Evolutionary conservation across 1,140 invertebrate genomes (phyloP).

Genomic region (Hydropsyche tenuis): DNA sequence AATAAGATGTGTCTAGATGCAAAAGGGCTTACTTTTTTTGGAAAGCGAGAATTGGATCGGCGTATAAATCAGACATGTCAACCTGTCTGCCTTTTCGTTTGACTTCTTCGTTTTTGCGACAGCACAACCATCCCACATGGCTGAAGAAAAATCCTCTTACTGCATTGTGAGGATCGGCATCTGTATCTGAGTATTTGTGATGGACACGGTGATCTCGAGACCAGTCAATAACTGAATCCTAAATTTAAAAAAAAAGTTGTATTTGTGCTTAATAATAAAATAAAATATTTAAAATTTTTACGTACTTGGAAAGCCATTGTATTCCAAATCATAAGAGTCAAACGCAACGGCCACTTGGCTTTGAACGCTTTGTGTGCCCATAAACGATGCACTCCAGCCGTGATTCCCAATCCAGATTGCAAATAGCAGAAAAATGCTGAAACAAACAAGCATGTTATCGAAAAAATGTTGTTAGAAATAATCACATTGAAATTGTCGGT

Average conservation of each 20-base stretch:
- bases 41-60: constrained; percentile 77
- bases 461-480: background rate
- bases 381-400: constrained; percentile 86
- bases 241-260: background rate
- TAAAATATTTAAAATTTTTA: background rate
- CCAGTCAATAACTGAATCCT: constrained; percentile 64
- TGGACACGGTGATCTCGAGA: constrained; percentile 79
- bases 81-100: constrained; percentile 69
- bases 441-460: constrained; percentile 17
- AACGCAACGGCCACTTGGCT: constrained; percentile 78
- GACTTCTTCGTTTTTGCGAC: constrained; percentile 79
- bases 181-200: constrained; percentile 82
- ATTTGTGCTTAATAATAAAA: background rate
- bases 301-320: constrained; percentile 83
- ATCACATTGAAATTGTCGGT: background rate
- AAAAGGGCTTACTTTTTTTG: constrained; percentile 67
- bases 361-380: constrained; percentile 91
- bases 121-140: constrained; percentile 84
- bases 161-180: constrained; percentile 83
- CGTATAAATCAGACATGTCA: constrained; percentile 76
- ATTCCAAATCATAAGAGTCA: constrained; percentile 78
- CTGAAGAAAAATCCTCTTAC: constrained; percentile 84
- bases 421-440: constrained; percentile 67
- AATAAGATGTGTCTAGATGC: background rate
- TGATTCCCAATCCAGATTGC: constrained; percentile 76